Conservation (phyloP, 2,113 vertebrate genomes). For the Syngnathus floridae region DNA sequence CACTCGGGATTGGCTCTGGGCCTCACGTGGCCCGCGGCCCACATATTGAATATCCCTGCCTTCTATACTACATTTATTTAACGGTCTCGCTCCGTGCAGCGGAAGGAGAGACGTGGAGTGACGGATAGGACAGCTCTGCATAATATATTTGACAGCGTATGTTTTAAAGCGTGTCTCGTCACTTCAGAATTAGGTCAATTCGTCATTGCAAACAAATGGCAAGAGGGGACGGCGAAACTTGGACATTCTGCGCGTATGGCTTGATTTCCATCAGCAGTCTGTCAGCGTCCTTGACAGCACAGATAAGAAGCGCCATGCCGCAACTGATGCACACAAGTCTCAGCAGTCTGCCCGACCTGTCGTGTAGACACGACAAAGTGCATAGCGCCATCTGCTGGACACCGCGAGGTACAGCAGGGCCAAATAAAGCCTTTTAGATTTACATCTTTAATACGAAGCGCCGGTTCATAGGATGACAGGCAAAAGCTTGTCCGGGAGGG, state of each 20-base stretch:
- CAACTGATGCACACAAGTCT: constrained; percentile 37
- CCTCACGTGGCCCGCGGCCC: too few relatives aligned
- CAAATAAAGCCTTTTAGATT: constrained; percentile 16
- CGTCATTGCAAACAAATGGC: constrained; percentile 32
- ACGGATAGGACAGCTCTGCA: constrained; percentile 53
- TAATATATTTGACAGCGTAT: constrained; percentile 59
- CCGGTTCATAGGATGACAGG: constrained; percentile 21
- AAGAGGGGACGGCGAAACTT: constrained; percentile 23
- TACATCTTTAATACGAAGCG: constrained; percentile 18
- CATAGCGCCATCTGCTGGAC: constrained; percentile 57
- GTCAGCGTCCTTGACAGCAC: constrained; percentile 53
- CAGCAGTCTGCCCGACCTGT: constrained; percentile 23
- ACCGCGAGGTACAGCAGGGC: not conserved
- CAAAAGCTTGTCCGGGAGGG: constrained; percentile 22
- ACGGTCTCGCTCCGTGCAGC: constrained; percentile 7
- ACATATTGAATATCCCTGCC: too few relatives aligned
- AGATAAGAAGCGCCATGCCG: constrained; percentile 30
- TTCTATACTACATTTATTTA: constrained; percentile 15
- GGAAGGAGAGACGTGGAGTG: constrained; percentile 34
- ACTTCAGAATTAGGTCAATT: constrained; percentile 54
- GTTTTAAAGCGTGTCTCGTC: constrained; percentile 56
- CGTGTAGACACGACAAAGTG: constrained; percentile 27
- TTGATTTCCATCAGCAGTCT: constrained; percentile 48
- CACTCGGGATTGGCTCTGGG: too few relatives aligned
- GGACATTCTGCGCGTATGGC: constrained; percentile 49